Evolutionary conservation across 1,140 invertebrate genomes (phyloP), one percentile per base, ranked within the genome.

Genomic region (Drosophila baimaii): DNA sequence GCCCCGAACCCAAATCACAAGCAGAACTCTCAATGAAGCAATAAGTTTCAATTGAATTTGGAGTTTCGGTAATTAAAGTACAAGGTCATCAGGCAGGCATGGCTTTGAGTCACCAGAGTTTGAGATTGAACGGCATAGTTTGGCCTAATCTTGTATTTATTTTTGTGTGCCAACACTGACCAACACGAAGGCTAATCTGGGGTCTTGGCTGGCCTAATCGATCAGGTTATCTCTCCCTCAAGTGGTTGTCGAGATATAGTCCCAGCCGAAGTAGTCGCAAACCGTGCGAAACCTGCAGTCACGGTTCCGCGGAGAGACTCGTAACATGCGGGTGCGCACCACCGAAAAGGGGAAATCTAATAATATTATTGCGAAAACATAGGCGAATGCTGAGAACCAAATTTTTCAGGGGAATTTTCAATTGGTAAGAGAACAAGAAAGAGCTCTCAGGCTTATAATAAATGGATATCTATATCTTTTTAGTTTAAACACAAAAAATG

Each of bases 11-110:
- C 57, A 63, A 76, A 72, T 72, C 37, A 55, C 46, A 81, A 49
- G 27, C 52, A 49, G 13, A 51, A 59, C 73, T 41, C 43, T 74
- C 81, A 84, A 84, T 81, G 59, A 81, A 85, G 78, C 73, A 85
- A 86, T 84, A 85, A 85, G 59, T 84, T 69, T 84, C 77, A 84
- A 84, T 84, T 84, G 64, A 84, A 64, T 58, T 23, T 49, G 62
- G 61, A 81, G 59, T 72, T 54, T 69, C 35, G 27, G 41, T 41
- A 58, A 58, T 72, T 72, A 58, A 71, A 58, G 66, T 47, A 58
- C 66, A 83, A 83, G 80, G 80, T 84, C 81, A 63, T 21, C n/a
- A n/a, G 25, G 29, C 27, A n/a, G n/a, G n/a, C n/a, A n/a, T n/a
- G n/a, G n/a, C n/a, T n/a, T n/a, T n/a, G n/a, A n/a, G n/a, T n/a